Base-by-base conservation (phyloP, 92 coral and sea anemone genomes). In the Siderastrea siderea region DNA sequence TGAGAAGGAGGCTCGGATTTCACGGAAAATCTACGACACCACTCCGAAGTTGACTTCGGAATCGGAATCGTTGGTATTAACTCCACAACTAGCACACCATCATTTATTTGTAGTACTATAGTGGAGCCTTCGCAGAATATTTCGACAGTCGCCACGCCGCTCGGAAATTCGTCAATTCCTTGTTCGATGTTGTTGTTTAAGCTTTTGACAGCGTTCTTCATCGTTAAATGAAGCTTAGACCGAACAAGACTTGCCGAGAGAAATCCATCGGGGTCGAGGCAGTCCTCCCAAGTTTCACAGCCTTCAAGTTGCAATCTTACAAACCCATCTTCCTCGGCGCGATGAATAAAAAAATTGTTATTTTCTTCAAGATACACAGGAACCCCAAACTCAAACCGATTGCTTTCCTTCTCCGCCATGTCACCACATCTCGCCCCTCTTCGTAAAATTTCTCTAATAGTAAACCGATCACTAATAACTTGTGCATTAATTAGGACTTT, bases 221-320 rank as follows among this genome's bases (percentile, higher is more conserved):
- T 91, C 17, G 95, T 93, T 72, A 95, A 58, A 45, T 94, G 98
- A 68, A 97, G 91, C 47, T 92, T 93, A 43, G 98, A 94, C 72
- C 96, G 96, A 26, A 98, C 90, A 64, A 91, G 89, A 57, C 90
- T 92, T 44, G 99, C 98, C 0, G 98, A 96, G 55, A 98, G 88
- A 78, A 92, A 96, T 58, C 98, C 96, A 60, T 94, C 91, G 19
- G 91, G 87, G 52, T 92, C 90, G n/a, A 92, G 66, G 57, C 98
- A 96, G 49, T 93, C 94, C 26, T 76, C 76, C 89, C 98, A 96
- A 16, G 88, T 89, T 52, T 81, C 86, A 62, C 85, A 82, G 12
- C 74, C 68, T 50, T 89, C 86, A n/a, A 89, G 64, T 58, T 94
- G 94, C 57, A 93, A 75, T 55, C 96, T 91, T 12, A 91, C 93